Evolutionary conservation across 2,888 invertebrate genomes (phyloP).

Genomic region (Conchocele bisecta): DNA sequence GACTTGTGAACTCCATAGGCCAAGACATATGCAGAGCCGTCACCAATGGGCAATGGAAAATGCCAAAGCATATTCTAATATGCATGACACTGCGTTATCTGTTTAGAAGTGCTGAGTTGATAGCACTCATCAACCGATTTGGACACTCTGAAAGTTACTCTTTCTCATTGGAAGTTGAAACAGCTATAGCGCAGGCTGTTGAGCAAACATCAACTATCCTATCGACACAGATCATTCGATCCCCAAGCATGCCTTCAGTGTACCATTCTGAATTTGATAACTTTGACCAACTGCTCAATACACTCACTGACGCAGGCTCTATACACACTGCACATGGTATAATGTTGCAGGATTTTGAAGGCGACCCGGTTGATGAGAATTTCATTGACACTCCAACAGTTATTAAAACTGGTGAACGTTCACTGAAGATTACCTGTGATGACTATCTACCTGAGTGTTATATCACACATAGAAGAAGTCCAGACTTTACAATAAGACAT

Average conservation of each 20-base stretch:
- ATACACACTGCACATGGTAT: slow-evolving; percentile 64
- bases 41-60: no score
- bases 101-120: no score
- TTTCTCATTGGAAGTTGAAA: slow-evolving; percentile 49
- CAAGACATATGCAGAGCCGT: no score
- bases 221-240: slow-evolving; percentile 50
- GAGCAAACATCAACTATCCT: slow-evolving; percentile 50
- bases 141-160: slow-evolving; percentile 51
- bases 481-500: background rate
- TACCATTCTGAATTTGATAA: slow-evolving; percentile 69
- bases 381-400: slow-evolving; percentile 11
- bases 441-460: slow-evolving; percentile 39
- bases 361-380: slow-evolving; percentile 12
- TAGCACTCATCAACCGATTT: slow-evolving; percentile 41
- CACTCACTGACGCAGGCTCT: slow-evolving; percentile 45
- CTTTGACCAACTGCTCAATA: slow-evolving; percentile 59
- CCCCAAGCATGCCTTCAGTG: slow-evolving; percentile 35
- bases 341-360: slow-evolving; percentile 59
- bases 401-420: slow-evolving; percentile 12
- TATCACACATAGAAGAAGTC: slow-evolving; percentile 35
- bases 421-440: slow-evolving; percentile 9
- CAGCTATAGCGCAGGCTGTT: slow-evolving; percentile 48
- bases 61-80: no score
- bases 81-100: no score
- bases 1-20: no score